These are phyloP conservation scores for Perdix hodgsoniae DNA, from an alignment of 2,797 vertebrate species.

Conservation along the genomic window DNA sequence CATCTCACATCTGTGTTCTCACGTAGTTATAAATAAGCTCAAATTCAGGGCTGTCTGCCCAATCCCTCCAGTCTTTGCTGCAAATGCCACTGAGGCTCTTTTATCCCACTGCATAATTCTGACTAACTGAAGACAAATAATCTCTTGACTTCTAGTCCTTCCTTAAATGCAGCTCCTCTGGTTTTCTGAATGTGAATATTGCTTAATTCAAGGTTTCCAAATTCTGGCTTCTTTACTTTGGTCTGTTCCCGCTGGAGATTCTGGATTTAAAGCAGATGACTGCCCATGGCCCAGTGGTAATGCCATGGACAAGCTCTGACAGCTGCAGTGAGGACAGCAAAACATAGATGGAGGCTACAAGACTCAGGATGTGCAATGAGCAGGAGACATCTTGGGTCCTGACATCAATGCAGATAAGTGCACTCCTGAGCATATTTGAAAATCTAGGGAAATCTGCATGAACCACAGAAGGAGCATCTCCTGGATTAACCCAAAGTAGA, in stretches of 20 bases:
- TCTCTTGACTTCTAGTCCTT: accelerated
- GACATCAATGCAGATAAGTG: background rate
- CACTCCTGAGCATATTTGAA: accelerated
- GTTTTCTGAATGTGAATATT: background rate
- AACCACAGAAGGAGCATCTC: background rate
- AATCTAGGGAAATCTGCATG: background rate
- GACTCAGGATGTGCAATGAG: accelerated
- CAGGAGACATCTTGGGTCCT: background rate
- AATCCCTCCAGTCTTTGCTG: background rate
- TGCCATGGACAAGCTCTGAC: background rate
- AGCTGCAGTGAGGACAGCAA: background rate
- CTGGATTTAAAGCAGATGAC: background rate
- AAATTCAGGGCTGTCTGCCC: background rate
- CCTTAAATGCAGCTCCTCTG: background rate
- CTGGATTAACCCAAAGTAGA: background rate
- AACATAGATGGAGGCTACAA: background rate
- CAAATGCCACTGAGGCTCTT: background rate
- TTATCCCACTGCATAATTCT: background rate
- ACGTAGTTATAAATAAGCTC: background rate
- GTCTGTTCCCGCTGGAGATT: background rate
- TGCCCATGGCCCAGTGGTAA: background rate
- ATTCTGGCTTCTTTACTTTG: background rate
- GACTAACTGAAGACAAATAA: background rate
- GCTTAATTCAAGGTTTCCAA: background rate
- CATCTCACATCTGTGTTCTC: background rate